Evolutionary conservation across 2,888 invertebrate species (phyloP).

Genomic region (Anodontia alba): DNA sequence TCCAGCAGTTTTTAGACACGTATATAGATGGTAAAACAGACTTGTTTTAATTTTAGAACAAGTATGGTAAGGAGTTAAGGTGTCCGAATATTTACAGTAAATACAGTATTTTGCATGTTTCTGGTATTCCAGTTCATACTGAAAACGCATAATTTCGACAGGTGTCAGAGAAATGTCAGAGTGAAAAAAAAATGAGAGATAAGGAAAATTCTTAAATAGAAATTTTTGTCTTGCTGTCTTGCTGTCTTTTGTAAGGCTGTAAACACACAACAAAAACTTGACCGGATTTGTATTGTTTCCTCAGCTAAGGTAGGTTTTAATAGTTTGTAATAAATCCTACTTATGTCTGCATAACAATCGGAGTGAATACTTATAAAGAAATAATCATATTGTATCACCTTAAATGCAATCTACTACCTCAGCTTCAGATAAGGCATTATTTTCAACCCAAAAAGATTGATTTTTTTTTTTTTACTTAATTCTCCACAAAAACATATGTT

Average conservation of each 20-base stretch:
- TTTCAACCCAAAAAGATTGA: too few relatives aligned
- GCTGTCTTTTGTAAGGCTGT: background rate
- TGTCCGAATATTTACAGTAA: too few relatives aligned
- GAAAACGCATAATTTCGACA: background rate
- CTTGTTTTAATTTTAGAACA: too few relatives aligned
- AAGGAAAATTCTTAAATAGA: background rate
- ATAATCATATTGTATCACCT: background rate
- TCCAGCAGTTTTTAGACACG: too few relatives aligned
- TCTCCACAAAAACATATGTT: too few relatives aligned
- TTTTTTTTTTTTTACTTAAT: too few relatives aligned
- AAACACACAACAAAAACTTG: conserved; percentile 4
- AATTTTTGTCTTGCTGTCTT: background rate
- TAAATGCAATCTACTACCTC: too few relatives aligned
- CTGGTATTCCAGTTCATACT: background rate
- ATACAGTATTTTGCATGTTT: background rate
- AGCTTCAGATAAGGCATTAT: too few relatives aligned
- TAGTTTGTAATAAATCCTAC: background rate
- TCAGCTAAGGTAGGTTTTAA: background rate
- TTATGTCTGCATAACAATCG: conserved; percentile 3
- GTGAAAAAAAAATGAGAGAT: background rate
- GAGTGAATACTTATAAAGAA: background rate
- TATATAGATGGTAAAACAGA: too few relatives aligned
- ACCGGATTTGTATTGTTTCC: conserved; percentile 4
- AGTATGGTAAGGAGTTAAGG: too few relatives aligned
- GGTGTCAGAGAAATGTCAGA: background rate